phyloP scores from a whole-genome alignment of 2,113 vertebrate genomes.

The Tyrannus savana region DNA sequence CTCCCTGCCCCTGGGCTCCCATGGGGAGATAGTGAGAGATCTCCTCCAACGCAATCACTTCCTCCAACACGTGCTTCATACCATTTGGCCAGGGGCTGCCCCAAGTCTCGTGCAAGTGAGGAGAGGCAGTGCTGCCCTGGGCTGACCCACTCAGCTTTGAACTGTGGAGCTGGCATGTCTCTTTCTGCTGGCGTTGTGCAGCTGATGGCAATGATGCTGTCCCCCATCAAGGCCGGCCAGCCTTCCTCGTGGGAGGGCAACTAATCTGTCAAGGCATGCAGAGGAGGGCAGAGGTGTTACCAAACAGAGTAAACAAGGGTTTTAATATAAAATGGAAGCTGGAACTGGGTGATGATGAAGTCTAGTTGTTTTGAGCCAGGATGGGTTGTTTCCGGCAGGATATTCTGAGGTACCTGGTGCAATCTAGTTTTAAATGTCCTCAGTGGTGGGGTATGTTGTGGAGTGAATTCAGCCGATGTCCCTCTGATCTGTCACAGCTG shows the following conservation, averaged over 20 bases:
- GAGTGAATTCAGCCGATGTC: not conserved
- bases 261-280: not conserved
- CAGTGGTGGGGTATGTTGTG: not conserved
- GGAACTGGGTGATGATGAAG: not conserved
- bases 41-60: not conserved
- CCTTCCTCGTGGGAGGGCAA: not conserved
- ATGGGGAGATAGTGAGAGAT: not conserved
- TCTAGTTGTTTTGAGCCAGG: not conserved
- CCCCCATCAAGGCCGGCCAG: not conserved
- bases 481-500: not conserved
- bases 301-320: not conserved
- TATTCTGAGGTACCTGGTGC: not conserved
- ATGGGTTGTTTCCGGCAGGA: not conserved
- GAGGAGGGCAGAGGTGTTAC: not conserved
- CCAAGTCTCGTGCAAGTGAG: not conserved
- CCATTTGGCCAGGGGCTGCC: not conserved
- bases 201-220: not conserved
- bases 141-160: not conserved
- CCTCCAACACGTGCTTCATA: not conserved
- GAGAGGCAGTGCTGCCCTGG: not conserved
- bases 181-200: not conserved
- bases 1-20: slow-evolving; percentile 27
- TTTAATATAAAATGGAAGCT: not conserved
- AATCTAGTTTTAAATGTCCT: not conserved
- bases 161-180: not conserved